These are phyloP conservation scores for Drosophila cognata DNA, from an alignment of 2,888 invertebrate genomes.

Conservation along the genomic window DNA sequence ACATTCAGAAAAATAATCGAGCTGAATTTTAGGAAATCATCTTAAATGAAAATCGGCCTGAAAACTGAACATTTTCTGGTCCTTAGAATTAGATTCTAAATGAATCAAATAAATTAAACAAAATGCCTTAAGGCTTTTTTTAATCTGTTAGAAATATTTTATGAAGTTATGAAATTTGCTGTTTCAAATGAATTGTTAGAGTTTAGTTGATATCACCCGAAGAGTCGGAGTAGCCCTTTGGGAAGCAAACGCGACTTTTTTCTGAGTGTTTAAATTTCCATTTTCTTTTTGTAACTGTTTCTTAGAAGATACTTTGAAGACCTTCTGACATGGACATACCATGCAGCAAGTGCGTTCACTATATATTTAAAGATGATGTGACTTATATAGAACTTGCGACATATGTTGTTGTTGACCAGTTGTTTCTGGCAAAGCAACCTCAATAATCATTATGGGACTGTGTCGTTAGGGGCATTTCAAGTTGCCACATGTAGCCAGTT, in stretches of 20 bases:
- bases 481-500: conserved; percentile 34
- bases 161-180: too few species aligned
- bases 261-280: background rate
- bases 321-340: background rate
- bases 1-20: background rate
- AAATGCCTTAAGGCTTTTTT: background rate
- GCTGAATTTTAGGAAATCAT: too few species aligned
- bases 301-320: background rate
- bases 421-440: background rate
- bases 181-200: too few species aligned
- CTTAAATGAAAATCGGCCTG: too few species aligned
- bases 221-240: too few species aligned
- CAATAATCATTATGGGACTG: conserved; percentile 33
- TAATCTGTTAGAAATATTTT: background rate
- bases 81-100: too few species aligned
- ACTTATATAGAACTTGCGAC: background rate
- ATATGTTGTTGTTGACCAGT: background rate
- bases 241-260: too few species aligned
- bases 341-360: too few species aligned
- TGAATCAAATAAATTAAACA: too few species aligned
- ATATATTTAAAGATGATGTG: background rate
- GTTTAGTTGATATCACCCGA: too few species aligned
- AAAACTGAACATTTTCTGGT: too few species aligned
- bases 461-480: conserved; percentile 11
- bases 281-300: background rate